A percentile compares a stretch with the other conserved stretches of the same genome.
phyloP scores from a whole-genome alignment of 2,797 vertebrate genomes.

The Propithecus deckenii region DNA sequence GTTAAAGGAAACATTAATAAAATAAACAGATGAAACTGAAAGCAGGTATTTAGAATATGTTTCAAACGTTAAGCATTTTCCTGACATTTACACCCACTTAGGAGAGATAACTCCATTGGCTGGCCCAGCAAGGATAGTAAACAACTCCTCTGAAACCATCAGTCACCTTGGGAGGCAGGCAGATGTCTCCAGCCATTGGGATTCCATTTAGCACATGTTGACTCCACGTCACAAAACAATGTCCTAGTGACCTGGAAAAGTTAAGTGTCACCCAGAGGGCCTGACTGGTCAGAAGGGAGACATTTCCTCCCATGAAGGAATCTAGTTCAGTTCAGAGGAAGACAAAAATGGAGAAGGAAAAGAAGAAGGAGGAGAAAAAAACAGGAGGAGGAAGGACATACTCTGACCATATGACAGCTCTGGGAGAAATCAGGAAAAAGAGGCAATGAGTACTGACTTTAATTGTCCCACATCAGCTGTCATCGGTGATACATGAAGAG shows the following conservation, averaged over 20 bases:
- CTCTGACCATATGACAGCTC: background rate
- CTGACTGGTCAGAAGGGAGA: background rate
- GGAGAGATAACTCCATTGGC: background rate
- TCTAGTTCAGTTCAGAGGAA: conserved; percentile 1
- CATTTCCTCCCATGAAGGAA: background rate
- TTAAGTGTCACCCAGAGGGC: background rate
- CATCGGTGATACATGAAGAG: background rate
- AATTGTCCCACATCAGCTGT: conserved; percentile 36
- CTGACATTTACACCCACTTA: background rate
- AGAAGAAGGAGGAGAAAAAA: background rate
- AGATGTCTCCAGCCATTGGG: conserved; percentile 2
- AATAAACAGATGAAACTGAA: conserved; percentile 10
- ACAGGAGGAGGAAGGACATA: background rate
- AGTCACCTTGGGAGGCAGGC: background rate
- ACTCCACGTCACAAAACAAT: conserved; percentile 20
- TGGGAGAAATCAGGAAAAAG: background rate
- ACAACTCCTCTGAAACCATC: background rate
- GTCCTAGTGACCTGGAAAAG: conserved; percentile 66
- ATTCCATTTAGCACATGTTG: conserved; percentile 21
- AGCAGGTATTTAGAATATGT: background rate
- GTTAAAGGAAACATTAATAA: background rate
- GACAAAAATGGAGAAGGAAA: background rate
- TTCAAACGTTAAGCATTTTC: background rate
- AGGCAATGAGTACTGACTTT: background rate
- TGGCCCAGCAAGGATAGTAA: background rate